Conservation (phyloP, 2,113 vertebrate genomes). For the Oncorhynchus clarkii region DNA sequence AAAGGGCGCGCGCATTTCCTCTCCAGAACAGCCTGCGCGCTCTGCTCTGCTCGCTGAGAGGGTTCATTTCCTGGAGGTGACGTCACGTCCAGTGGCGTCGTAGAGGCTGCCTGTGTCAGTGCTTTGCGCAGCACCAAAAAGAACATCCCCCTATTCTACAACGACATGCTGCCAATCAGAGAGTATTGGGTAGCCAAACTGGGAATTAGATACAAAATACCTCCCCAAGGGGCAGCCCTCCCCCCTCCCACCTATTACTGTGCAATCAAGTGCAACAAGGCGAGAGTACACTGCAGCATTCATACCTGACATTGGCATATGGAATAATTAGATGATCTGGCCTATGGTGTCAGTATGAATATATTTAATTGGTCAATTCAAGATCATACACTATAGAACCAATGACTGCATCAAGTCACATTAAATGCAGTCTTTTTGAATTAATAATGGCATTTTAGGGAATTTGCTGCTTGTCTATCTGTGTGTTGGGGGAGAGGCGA, state of each 20-base stretch:
- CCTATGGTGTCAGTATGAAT: conserved; percentile 12
- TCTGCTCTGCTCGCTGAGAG: conserved; percentile 1
- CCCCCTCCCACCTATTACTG: conserved; percentile 16
- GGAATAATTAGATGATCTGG: background rate
- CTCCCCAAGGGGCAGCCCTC: conserved; percentile 58
- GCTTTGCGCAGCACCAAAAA: conserved; percentile 62
- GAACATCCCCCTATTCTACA: conserved; percentile 58
- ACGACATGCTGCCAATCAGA: conserved; percentile 74
- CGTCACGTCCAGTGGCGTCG: conserved; percentile 81
- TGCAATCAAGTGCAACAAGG: conserved; percentile 39
- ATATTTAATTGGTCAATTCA: conserved; percentile 25
- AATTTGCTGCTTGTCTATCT: conserved; percentile 34
- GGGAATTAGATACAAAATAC: conserved; percentile 71
- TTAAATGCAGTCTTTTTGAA: conserved; percentile 50
- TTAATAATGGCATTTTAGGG: conserved; percentile 50
- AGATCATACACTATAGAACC: conserved; percentile 13
- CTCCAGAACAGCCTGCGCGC: background rate
- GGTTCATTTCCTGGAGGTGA: conserved; percentile 72
- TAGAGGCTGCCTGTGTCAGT: conserved; percentile 65
- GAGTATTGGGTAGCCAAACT: conserved; percentile 63
- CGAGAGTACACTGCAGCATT: conserved; percentile 26
- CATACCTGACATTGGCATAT: conserved; percentile 27
- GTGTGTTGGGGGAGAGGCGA: background rate
- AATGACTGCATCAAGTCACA: conserved; percentile 34
- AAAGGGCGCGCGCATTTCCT: conserved; percentile 36